Evolutionary conservation across 2,888 invertebrate genomes (phyloP).

Genomic region (Monochamus alternatus): DNA sequence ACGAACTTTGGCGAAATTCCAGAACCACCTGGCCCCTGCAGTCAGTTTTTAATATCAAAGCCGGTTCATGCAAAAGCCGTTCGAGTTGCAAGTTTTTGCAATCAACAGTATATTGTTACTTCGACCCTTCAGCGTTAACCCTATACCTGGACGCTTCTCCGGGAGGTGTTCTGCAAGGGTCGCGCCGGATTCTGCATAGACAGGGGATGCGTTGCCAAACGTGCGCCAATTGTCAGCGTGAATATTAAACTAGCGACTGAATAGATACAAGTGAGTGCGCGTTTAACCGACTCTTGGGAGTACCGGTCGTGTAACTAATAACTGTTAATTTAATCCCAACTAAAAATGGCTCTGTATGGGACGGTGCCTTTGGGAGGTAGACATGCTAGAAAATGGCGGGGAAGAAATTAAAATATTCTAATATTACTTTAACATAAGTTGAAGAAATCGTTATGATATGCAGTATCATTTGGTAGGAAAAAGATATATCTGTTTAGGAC

Average conservation of each 20-base stretch:
- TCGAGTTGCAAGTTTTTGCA: constrained; percentile 59
- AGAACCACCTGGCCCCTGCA: no score
- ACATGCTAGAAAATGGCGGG: no score
- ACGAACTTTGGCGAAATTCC: background rate
- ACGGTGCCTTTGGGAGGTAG: background rate
- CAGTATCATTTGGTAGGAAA: no score
- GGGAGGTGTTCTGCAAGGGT: constrained; percentile 46
- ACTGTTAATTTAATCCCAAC: background rate
- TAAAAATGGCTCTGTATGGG: background rate
- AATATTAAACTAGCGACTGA: constrained; percentile 15
- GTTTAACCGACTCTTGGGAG: constrained; percentile 1
- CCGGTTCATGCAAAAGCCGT: constrained; percentile 20
- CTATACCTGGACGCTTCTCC: constrained; percentile 51
- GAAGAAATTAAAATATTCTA: no score
- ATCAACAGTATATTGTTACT: constrained; percentile 56
- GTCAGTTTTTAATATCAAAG: constrained; percentile 11
- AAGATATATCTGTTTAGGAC: no score
- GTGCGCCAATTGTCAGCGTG: constrained; percentile 2
- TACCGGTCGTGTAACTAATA: background rate
- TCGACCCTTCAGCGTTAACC: constrained; percentile 52
- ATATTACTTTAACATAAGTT: no score
- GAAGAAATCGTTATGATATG: no score
- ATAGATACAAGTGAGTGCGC: background rate
- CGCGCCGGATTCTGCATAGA: constrained; percentile 48
- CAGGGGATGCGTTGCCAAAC: constrained; percentile 1